A percentile compares a stretch with the other conserved stretches of the same genome.
These are phyloP conservation scores for Mus pahari DNA, from an alignment of 2,113 vertebrate genomes.

Conservation along the genomic window DNA sequence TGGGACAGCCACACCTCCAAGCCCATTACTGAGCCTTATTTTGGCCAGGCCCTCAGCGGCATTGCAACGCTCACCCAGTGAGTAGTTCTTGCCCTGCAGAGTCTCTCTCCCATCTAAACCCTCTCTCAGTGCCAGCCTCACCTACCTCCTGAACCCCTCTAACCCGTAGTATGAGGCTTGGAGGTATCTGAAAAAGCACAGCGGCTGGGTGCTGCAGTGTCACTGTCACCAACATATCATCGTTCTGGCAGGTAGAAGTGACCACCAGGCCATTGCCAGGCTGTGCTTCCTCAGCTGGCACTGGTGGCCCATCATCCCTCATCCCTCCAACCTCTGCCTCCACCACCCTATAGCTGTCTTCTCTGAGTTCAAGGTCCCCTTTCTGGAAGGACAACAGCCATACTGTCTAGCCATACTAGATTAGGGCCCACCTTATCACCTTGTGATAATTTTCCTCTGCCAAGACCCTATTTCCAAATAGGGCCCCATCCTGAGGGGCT, in stretches of 20 bases:
- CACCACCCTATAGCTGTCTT: fast-evolving
- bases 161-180: not conserved
- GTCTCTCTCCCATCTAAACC: not conserved
- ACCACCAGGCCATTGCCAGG: not conserved
- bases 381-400: not conserved
- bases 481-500: fast-evolving
- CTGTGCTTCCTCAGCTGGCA: not conserved
- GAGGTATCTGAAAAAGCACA: not conserved
- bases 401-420: fast-evolving
- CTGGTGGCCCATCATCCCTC: no score
- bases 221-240: fast-evolving
- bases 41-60: not conserved
- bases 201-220: fast-evolving
- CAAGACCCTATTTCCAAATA: not conserved
- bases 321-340: fast-evolving
- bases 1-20: not conserved
- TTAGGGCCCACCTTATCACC: no score
- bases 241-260: not conserved
- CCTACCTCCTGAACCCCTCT: not conserved
- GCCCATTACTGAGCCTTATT: not conserved
- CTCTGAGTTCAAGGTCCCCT: not conserved
- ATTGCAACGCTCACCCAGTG: not conserved
- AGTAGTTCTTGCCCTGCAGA: not conserved
- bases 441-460: no score
- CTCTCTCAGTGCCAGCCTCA: not conserved